These are phyloP conservation scores for Sorex araneus DNA, from an alignment of 2,113 vertebrate genomes.

Conservation along the genomic window DNA sequence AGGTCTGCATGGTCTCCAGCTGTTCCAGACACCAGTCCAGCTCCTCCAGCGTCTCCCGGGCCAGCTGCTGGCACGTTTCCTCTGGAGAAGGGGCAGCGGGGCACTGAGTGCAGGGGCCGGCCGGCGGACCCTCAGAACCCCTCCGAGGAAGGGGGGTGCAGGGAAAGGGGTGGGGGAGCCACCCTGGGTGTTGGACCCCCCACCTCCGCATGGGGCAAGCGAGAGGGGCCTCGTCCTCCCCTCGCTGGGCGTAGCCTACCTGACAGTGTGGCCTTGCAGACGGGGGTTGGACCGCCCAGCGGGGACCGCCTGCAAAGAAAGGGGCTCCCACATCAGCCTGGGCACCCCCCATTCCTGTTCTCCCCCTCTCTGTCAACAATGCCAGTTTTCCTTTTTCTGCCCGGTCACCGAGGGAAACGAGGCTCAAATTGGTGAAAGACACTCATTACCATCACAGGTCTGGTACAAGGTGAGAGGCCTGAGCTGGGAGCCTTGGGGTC, in stretches of 20 bases:
- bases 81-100: slow-evolving; percentile 85
- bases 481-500: not conserved
- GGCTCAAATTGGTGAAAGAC: not conserved
- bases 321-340: slow-evolving; percentile 24
- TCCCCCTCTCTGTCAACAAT: not conserved
- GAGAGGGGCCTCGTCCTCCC: not conserved
- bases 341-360: not conserved
- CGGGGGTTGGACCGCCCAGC: slow-evolving; percentile 92
- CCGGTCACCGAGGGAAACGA: not conserved
- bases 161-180: not conserved
- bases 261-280: slow-evolving; percentile 96
- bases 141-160: not conserved
- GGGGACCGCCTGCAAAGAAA: slow-evolving; percentile 93
- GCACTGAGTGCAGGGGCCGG: not conserved
- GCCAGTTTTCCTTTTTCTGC: not conserved
- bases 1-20: slow-evolving; percentile 95
- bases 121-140: not conserved
- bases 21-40: slow-evolving; percentile 97
- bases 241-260: slow-evolving; percentile 86
- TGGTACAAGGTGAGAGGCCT: too few species aligned
- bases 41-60: slow-evolving; percentile 95
- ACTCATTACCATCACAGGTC: not conserved
- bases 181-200: not conserved
- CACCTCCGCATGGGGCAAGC: not conserved
- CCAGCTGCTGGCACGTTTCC: slow-evolving; percentile 96